Base-by-base conservation (phyloP, 2,113 vertebrate species). In the Centropus unirufus region DNA sequence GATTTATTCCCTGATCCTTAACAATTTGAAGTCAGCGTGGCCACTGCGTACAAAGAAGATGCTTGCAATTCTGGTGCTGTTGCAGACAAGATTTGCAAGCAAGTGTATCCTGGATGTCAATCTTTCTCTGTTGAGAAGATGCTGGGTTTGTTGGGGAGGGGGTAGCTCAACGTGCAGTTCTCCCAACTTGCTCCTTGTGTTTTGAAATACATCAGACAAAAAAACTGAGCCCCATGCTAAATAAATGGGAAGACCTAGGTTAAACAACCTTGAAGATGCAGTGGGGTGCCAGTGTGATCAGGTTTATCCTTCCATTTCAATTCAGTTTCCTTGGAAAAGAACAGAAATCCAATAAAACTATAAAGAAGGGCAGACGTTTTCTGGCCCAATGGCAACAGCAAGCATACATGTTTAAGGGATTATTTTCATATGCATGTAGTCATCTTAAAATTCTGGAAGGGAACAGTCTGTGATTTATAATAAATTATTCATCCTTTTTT, bases 401-500 rank as follows among this genome's bases (percentile, higher is more conserved):
- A 51, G 77, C 14, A 3, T 29, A 42, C 21, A 1, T 5, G 1
- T 87, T 93, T 36, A 36, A 58, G 67, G 61, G 83, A 81, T 93
- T 51, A 44, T 22, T 90, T 87, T 95, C 72, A 75, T 75, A 52
- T 55, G 83, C 46, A 29, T 62, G 61, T 79, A 80, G 78, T 77
- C 89, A 59, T 87, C 89, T 87, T 24, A 40, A 68, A 58, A 70
- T 96, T 85, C 95, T 95, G 92, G 89, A 94, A 86, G 34, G 70
- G 89, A 95, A 67, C 54, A 27, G 40, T 87, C 92, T 83, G 87
- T 83, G 69, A 92, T 47, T 90, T 89, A 54, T 75, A 93, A 97
- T 94, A 94, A 95, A 96, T 94, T 93, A 95, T 95, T 96, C 89
- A 96, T 96, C 85, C 55, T 89, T 86, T 87, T 94, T 96, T 94